Base-by-base conservation (phyloP, 2,113 vertebrate genomes). In the Mirounga angustirostris region DNA sequence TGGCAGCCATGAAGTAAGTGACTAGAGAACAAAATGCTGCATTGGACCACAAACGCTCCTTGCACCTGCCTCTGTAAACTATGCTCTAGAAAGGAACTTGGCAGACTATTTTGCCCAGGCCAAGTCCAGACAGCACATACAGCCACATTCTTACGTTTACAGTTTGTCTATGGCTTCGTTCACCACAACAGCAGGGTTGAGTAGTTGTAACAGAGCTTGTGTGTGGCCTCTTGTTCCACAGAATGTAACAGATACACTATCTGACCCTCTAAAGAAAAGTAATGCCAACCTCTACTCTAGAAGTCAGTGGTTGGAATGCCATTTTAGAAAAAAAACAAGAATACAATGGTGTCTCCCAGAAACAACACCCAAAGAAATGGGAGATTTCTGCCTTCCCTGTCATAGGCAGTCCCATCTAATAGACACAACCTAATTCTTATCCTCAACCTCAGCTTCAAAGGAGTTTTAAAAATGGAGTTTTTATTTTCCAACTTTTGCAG, bases 391-490 rank as follows among this genome's bases (percentile, higher is more conserved):
- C 2, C 19, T 79, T 50, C 28, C 4, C 7, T 50, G 28, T 12
- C 14, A 52, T 36, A 79, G n/a, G 30, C 30, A 56, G 14, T 67
- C 83, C 4, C 19, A 26, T 59, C 16, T 21, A 81, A 58, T 0
- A 30, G 18, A 43, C 5, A 63, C 43, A 80, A 81, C 30, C 43
- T 61, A 93, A 26, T 16, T 93, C 43, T 89, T 12, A 67, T 21
- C 36, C n/a, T 59, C 54, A 92, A n/a, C 43, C 26, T 96, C 85
- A 95, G 69, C 26, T 89, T 73, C 33, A 93, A 59, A 21, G 67
- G 33, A 81, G 24, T 90, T 79, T 67, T 86, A 93, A 78, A 58
- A 56, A 56, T 52, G 18, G 10, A 78, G 4, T 84, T 87, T 73
- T 21, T 87, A 58, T 15, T 94, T 59, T n/a, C 9, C 16, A 54